These are phyloP conservation scores for Anastrepha ludens DNA, from an alignment of 1,140 invertebrate genomes.

Conservation along the genomic window DNA sequence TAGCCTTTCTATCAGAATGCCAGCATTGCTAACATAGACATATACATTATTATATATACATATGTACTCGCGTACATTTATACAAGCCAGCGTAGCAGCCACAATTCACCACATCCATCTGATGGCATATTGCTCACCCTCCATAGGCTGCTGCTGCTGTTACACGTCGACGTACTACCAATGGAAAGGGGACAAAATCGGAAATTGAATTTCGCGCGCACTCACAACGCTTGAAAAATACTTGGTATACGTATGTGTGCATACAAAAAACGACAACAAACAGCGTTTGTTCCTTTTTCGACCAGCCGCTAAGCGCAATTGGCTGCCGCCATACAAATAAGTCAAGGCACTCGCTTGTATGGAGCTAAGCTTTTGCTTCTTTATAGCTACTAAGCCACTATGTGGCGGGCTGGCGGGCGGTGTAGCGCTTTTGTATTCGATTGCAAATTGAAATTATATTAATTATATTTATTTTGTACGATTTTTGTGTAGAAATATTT, in stretches of 20 bases:
- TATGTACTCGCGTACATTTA: not conserved
- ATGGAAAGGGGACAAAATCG: constrained; percentile 22
- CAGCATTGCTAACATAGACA: not conserved
- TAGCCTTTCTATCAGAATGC: not conserved
- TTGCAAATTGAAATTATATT: constrained; percentile 45
- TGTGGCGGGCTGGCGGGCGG: not conserved
- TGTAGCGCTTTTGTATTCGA: not conserved
- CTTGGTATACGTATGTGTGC: not conserved
- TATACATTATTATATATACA: too few relatives aligned
- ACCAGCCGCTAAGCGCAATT: constrained; percentile 1
- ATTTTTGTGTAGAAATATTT: not conserved
- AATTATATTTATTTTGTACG: not conserved
- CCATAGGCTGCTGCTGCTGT: too few relatives aligned
- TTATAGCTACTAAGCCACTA: not conserved
- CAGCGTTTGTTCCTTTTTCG: constrained; percentile 17
- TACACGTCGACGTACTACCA: not conserved
- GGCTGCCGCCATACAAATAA: constrained; percentile 29
- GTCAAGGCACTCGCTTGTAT: constrained; percentile 11
- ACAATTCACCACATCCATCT: not conserved
- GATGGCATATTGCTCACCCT: not conserved
- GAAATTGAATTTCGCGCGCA: not conserved
- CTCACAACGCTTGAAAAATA: not conserved
- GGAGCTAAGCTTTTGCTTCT: not conserved
- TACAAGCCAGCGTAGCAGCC: not conserved
- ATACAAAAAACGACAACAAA: not conserved